Evolutionary conservation across 1,140 invertebrate species (phyloP).

Genomic region (Nebria ingens): DNA sequence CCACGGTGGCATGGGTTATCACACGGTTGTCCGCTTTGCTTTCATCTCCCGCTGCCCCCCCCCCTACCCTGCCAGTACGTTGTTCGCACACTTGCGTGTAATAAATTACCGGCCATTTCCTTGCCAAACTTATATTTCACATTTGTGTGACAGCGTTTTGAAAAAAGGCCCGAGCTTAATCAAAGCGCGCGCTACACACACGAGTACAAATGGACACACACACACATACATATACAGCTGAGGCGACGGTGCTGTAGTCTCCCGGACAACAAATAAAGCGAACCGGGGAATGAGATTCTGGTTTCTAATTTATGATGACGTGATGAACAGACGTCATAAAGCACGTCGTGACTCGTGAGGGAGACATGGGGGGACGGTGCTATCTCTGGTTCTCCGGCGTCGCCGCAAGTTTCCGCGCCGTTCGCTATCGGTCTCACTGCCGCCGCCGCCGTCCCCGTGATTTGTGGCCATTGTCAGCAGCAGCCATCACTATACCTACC

Average conservation of each 20-base stretch:
- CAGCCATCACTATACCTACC: constrained; percentile 21
- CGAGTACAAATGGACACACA: too few species aligned
- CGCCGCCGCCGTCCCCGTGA: constrained; percentile 21
- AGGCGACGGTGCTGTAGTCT: neutral
- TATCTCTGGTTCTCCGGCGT: neutral
- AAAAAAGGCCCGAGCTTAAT: constrained; percentile 6
- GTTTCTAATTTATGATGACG: constrained; percentile 30
- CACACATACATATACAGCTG: neutral
- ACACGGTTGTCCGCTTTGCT: neutral
- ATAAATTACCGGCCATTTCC: constrained; percentile 8
- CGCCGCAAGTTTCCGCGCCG: neutral
- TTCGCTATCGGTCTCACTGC: constrained; percentile 18
- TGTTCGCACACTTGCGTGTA: neutral
- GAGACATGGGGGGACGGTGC: neutral
- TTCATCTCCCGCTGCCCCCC: neutral
- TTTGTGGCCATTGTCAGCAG: constrained; percentile 25
- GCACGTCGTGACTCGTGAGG: constrained; percentile 14
- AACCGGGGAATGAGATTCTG: constrained; percentile 16
- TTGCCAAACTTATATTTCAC: constrained; percentile 9
- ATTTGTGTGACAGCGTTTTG: constrained; percentile 8
- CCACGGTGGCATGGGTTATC: neutral
- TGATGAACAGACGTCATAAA: constrained; percentile 31
- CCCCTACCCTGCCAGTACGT: neutral
- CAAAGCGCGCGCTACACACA: neutral
- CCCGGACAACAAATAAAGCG: constrained; percentile 1